Base-by-base conservation (phyloP, 2,113 vertebrate genomes). In the Hippotragus niger region DNA sequence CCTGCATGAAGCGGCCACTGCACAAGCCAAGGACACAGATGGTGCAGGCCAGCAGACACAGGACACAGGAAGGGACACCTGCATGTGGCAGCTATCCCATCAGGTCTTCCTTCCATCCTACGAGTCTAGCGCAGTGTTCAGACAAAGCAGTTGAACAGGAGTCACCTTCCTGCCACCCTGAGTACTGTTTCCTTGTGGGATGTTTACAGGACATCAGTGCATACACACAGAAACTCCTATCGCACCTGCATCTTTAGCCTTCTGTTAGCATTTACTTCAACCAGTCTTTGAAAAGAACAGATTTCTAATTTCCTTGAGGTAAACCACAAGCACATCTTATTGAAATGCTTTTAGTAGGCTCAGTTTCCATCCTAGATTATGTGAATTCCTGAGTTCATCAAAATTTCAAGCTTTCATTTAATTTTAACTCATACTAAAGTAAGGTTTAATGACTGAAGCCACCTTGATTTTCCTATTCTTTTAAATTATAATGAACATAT, bases 51-150 rank as follows among this genome's bases (percentile, higher is more conserved):
- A 6, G 5, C 27, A 16, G 4, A 27, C 9, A 13, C 33, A n/a
- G 31, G 60, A 29, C 55, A 7, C 6, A 5, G 64, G 17, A 33
- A 29, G 45, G 31, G 29, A 64, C 27, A 33, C 14, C 2, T 13
- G 0, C 6, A 0, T 9, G 29, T 0, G 31, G 15, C 9, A 16
- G 14, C 25, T 53, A 40, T n/a, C 36, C 10, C 31, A 21, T 6
- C 31, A 25, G 15, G 17, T 6, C 4, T 57, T 5, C 2, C 2
- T 82, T 3, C 78, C 23, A 11, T 29, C 71, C n/a, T 82, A 9
- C 1, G 3, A 43, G 43, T n/a, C 29, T 25, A 45, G 23, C 14
- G 10, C 11, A 47, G 2, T 25, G 7, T 47, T 64, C 5, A 86
- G 52, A 17, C 15, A 88, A 45, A 71, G 19, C 12, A 47, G 17